Percentiles rank a stretch among this genome's conserved stretches.
Evolutionary conservation across 2,797 vertebrate species (phyloP).

Genomic region (Coccyzus lansbergi): DNA sequence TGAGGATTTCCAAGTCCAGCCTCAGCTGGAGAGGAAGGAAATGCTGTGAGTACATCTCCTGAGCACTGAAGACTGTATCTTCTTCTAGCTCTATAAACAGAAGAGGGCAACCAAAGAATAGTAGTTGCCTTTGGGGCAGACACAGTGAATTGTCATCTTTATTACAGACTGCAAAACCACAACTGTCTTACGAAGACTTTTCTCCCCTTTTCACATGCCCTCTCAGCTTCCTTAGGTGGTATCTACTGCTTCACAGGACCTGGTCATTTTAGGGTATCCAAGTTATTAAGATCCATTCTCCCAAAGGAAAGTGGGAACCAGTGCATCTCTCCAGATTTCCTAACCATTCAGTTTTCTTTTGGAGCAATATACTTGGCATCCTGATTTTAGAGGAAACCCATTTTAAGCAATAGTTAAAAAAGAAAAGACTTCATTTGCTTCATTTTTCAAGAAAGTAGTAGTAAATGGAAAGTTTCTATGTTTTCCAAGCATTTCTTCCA

Average conservation of each 20-base stretch:
- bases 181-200: background rate
- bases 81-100: background rate
- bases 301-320: background rate
- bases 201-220: background rate
- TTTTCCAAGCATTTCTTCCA: background rate
- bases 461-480: background rate
- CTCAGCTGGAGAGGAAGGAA: background rate
- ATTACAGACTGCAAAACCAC: background rate
- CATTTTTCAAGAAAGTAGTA: background rate
- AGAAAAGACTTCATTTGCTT: background rate
- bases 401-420: background rate
- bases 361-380: background rate
- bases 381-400: background rate
- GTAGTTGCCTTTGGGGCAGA: background rate
- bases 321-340: background rate
- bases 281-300: background rate
- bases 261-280: background rate
- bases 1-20: accelerated
- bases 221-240: background rate
- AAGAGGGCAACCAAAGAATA: background rate
- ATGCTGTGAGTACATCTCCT: background rate
- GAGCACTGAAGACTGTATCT: background rate
- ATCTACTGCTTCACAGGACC: background rate
- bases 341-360: background rate
- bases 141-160: background rate